Percentiles rank a stretch among this genome's conserved stretches.
phyloP scores from a whole-genome alignment of 2,888 invertebrate species.

The Lathronympha strigana region DNA sequence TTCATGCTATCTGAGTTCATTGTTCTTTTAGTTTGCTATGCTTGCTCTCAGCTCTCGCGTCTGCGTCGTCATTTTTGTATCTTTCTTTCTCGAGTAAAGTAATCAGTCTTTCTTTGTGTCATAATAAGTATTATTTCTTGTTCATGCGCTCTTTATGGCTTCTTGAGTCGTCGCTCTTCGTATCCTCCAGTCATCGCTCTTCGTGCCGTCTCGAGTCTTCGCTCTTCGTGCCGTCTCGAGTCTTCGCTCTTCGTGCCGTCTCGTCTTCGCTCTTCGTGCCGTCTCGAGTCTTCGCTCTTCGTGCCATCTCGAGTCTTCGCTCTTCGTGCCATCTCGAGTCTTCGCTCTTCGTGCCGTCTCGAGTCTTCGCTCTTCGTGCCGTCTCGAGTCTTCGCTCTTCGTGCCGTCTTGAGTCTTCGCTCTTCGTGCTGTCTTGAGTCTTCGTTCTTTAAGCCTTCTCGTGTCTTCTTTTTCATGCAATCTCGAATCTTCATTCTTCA shows the following conservation, averaged over 20 bases:
- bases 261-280: conserved; percentile 1
- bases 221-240: conserved; percentile 3
- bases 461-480: neutral
- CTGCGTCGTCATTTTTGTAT: neutral
- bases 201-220: conserved; percentile 3
- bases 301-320: neutral
- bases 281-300: neutral
- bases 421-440: neutral
- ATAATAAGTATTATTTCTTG: neutral
- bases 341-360: neutral
- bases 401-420: neutral
- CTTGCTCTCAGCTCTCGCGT: neutral
- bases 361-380: neutral
- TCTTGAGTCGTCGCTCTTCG: conserved; percentile 11
- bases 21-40: too few species aligned
- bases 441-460: neutral
- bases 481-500: neutral
- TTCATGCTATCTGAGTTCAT: too few species aligned
- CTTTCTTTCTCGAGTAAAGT: neutral
- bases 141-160: neutral
- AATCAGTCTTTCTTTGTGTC: neutral
- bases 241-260: neutral
- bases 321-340: neutral
- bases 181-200: neutral
- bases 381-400: neutral